Evolutionary conservation across 2,113 vertebrate species (phyloP), one percentile per base, ranked within the genome.

Genomic region (Pterocles burchelli): DNA sequence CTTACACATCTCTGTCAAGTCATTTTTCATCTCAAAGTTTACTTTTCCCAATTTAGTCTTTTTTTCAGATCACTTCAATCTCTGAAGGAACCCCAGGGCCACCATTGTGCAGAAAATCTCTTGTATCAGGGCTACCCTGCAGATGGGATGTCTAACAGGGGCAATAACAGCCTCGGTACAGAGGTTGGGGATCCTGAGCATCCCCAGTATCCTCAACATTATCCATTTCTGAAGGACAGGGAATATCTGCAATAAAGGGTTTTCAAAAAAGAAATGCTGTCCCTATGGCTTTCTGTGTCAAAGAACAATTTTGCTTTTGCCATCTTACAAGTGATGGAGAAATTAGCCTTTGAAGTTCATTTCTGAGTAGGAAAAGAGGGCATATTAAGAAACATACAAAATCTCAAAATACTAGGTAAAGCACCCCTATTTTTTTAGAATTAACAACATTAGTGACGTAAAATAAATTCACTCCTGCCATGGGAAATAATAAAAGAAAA

Each of bases 111-210:
- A 38, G 25, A 19, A 67, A 58, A 18, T 8, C n/a, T 66, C 22
- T 52, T 3, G 1, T 5, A 48, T 6, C 41, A 57, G 15, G 28
- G 17, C 34, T 10, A 2, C 2, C 7, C 9, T 36, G 21, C 3
- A 3, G 18, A 34, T 15, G 7, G 48, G 10, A 70, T 3, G 5
- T 52, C 54, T 43, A 61, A 75, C 24, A 24, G 19, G 10, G 72
- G 18, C 6, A 22, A 18, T 7, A 61, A 20, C 8, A 26, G 4
- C 13, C 46, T n/a, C 21, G 13, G 15, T 29, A 61, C 19, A 28
- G 48, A 75, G 17, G 4, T 2, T 61, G 46, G 34, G 51, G 36
- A 15, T 65, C 28, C 22, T 25, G 36, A 91, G 43, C 43, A 52
- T 22, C 9, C 41, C 33, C 46, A 38, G 5, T 24, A 55, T 29